A percentile compares a stretch with the other conserved stretches of the same genome.
These are phyloP conservation scores for Diaphora mendica DNA, from an alignment of 2,888 invertebrate species.

Conservation along the genomic window DNA sequence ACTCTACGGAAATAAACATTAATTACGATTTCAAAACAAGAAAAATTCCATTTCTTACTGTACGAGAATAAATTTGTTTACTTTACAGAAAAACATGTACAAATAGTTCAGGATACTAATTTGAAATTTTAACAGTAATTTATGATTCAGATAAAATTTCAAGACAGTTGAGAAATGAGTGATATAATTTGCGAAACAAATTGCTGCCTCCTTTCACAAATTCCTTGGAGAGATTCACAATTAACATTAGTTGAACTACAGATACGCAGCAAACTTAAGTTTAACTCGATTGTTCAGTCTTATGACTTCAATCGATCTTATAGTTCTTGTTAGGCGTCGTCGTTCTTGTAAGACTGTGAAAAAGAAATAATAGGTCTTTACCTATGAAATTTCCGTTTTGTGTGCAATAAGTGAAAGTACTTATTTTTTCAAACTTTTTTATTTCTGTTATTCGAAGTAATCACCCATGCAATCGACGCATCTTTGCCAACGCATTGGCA, in stretches of 20 bases:
- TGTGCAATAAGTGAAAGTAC: no score
- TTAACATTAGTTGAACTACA: slow-evolving; percentile 59
- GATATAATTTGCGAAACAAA: slow-evolving; percentile 51
- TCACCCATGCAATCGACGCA: no score
- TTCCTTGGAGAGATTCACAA: slow-evolving; percentile 49
- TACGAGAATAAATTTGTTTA: no score
- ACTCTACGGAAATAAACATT: background rate
- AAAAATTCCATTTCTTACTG: background rate
- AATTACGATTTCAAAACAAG: background rate
- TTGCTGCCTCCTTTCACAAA: slow-evolving; percentile 55
- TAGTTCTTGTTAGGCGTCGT: no score
- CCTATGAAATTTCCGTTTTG: no score
- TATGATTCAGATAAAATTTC: slow-evolving; percentile 21
- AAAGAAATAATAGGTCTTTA: no score
- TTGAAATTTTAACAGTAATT: slow-evolving; percentile 32
- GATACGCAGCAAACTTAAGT: slow-evolving; percentile 48
- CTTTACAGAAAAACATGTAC: background rate
- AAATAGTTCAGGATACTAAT: slow-evolving; percentile 22
- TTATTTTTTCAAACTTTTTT: no score
- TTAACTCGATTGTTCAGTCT: slow-evolving; percentile 49
- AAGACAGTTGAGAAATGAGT: slow-evolving; percentile 25
- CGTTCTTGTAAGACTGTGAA: no score
- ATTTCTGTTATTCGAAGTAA: no score
- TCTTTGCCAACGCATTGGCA: no score
- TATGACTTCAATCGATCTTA: slow-evolving; percentile 3